phyloP scores from a whole-genome alignment of 2,797 vertebrate genomes.

The Leuciscus waleckii region DNA sequence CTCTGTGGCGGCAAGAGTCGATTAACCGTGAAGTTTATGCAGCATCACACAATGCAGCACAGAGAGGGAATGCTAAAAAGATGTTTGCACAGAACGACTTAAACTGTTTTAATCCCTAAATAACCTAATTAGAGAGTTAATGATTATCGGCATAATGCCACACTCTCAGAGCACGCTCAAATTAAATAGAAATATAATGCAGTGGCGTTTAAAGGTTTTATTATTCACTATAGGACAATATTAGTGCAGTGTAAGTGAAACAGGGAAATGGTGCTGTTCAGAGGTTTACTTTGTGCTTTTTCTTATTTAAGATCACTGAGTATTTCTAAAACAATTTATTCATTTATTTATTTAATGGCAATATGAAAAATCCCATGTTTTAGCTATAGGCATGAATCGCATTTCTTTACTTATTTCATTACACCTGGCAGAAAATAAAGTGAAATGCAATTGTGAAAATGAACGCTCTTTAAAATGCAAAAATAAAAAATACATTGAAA shows the following conservation, averaged over 20 bases:
- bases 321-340: neutral
- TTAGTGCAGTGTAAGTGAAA: neutral
- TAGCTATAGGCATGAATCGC: neutral
- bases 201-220: neutral
- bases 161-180: neutral
- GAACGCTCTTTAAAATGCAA: neutral
- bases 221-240: neutral
- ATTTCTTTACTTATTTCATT: neutral
- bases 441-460: neutral
- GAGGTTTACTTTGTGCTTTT: neutral
- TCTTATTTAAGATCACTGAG: neutral
- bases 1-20: neutral
- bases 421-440: neutral
- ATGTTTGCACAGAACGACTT: neutral
- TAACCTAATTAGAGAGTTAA: conserved; percentile 1
- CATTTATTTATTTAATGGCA: neutral
- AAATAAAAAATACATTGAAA: neutral
- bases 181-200: conserved; percentile 2
- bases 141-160: conserved; percentile 4
- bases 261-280: neutral
- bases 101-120: conserved; percentile 9
- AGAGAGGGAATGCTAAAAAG: conserved; percentile 7
- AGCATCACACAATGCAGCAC: conserved; percentile 8
- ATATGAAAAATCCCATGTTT: neutral
- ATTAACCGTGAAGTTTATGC: conserved; percentile 13